Evolutionary conservation across 1,140 invertebrate species (phyloP).

Genomic region (Oryctes rhinoceros): DNA sequence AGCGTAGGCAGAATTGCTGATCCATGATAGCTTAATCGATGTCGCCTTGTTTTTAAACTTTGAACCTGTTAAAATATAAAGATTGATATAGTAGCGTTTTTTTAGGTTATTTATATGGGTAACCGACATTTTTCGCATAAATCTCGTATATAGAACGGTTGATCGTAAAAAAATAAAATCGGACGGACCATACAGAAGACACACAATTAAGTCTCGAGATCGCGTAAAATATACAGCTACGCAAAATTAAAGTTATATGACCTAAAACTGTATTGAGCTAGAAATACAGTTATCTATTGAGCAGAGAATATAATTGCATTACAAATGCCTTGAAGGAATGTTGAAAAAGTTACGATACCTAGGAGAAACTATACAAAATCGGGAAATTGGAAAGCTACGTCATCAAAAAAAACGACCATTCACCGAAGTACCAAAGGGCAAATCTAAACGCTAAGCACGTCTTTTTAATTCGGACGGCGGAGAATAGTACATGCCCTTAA

Average conservation of each 20-base stretch:
- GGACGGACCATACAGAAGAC: background rate
- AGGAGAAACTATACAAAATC: background rate
- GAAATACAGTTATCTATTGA: constrained; percentile 59
- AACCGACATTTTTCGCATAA: background rate
- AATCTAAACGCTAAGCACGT: constrained; percentile 27
- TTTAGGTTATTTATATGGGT: background rate
- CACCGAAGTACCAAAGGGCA: constrained; percentile 42
- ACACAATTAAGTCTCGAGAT: constrained; percentile 1
- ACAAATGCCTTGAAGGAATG: constrained; percentile 41
- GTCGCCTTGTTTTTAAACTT: constrained; percentile 20
- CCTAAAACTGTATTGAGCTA: constrained; percentile 61
- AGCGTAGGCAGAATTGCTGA: constrained; percentile 93
- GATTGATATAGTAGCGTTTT: background rate
- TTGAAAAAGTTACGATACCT: constrained; percentile 7
- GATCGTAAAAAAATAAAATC: constrained; percentile 1
- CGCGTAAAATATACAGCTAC: constrained; percentile 33
- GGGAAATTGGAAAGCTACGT: constrained; percentile 19
- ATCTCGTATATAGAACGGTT: background rate
- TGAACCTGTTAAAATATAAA: constrained; percentile 30
- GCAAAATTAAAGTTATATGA: constrained; percentile 56
- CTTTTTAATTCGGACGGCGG: background rate
- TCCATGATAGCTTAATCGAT: constrained; percentile 72
- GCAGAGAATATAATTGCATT: constrained; percentile 44
- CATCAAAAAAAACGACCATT: constrained; percentile 38
- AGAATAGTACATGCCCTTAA: constrained; percentile 43